Conservation (phyloP, 92 coral and sea anemone species). For the Metridium senile region DNA sequence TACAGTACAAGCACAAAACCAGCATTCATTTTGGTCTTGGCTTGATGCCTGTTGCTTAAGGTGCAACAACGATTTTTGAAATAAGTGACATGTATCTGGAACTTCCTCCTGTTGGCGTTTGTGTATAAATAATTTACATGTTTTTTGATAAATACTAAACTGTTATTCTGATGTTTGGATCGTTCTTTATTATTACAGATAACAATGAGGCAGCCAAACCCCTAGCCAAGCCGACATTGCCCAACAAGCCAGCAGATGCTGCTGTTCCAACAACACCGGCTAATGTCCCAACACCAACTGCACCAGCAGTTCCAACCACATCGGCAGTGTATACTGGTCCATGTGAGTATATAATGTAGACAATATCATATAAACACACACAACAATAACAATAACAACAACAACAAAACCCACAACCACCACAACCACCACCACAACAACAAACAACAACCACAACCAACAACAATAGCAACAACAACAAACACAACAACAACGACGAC, state of each 20-base stretch:
- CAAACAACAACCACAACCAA: background rate
- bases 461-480: background rate
- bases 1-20: no score
- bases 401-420: background rate
- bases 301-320: conserved; percentile 7
- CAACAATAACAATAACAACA: background rate
- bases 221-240: background rate
- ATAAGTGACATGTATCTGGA: no score
- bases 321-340: conserved; percentile 22
- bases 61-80: no score
- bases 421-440: background rate
- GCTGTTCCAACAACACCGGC: conserved; percentile 11
- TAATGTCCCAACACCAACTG: background rate
- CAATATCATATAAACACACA: background rate
- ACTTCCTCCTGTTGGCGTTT: no score
- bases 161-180: no score
- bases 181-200: no score
- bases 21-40: no score
- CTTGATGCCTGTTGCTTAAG: no score
- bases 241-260: background rate
- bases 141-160: background rate
- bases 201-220: background rate
- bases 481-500: background rate
- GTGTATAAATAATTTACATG: no score
- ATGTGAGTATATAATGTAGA: conserved; percentile 21